Evolutionary conservation across 2,113 vertebrate species (phyloP).

Genomic region (Phylloscopus trochilus): DNA sequence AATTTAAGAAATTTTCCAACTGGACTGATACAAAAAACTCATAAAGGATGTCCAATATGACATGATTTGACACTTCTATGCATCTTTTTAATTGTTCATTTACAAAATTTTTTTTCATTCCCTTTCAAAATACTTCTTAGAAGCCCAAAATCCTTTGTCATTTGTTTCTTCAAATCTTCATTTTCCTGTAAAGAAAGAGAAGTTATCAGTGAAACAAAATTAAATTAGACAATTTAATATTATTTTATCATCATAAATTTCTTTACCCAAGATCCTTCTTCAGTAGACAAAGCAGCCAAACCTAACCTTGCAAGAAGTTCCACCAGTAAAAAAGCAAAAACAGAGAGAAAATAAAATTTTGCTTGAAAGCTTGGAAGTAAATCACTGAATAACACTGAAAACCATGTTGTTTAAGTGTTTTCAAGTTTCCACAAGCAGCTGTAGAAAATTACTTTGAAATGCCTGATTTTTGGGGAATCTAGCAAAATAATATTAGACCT

Average conservation of each 20-base stretch:
- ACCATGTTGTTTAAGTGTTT: neutral
- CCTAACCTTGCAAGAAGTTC: neutral
- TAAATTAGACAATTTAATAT: neutral
- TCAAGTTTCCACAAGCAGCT: neutral
- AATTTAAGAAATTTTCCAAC: neutral
- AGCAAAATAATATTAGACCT: neutral
- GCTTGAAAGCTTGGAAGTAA: neutral
- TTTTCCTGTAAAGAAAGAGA: neutral
- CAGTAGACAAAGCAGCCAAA: neutral
- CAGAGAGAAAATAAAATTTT: neutral
- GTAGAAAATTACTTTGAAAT: neutral
- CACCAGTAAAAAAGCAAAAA: neutral
- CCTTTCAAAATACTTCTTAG: neutral
- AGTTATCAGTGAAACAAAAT: neutral
- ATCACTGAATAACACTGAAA: neutral
- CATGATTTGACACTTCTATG: neutral
- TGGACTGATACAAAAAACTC: neutral
- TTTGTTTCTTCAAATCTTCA: neutral
- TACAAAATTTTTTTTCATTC: neutral
- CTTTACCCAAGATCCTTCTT: neutral
- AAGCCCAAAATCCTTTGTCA: neutral
- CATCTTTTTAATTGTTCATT: neutral
- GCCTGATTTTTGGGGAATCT: neutral
- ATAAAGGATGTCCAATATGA: neutral
- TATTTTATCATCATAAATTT: neutral